These are phyloP conservation scores for Cyprinella venusta DNA, from an alignment of 2,797 vertebrate genomes.

Conservation along the genomic window DNA sequence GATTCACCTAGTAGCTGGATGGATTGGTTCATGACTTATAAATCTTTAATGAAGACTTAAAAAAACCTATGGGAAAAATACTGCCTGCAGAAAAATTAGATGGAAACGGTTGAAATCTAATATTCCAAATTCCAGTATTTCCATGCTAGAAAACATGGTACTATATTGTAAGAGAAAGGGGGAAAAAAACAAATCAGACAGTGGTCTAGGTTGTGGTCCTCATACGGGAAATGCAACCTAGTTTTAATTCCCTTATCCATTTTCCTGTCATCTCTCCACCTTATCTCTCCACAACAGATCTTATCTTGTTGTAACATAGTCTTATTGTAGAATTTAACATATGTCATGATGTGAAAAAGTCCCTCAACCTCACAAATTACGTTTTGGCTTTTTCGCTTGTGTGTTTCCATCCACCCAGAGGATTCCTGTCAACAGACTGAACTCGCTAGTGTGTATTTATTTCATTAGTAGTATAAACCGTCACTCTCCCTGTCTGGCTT, in stretches of 20 bases:
- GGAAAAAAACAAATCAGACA: background rate
- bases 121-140: background rate
- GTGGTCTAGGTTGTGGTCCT: conserved; percentile 4
- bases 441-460: conserved; percentile 72
- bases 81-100: background rate
- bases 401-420: conserved; percentile 68
- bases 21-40: background rate
- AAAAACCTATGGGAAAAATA: background rate
- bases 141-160: background rate
- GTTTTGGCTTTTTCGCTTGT: conserved; percentile 65
- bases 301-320: conserved; percentile 5
- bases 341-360: conserved; percentile 11
- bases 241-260: background rate
- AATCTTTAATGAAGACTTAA: background rate
- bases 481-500: conserved; percentile 65
- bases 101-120: background rate
- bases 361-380: conserved; percentile 64
- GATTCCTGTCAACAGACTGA: conserved; percentile 68
- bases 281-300: conserved; percentile 3
- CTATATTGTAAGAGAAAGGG: background rate
- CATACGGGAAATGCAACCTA: conserved; percentile 2
- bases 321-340: conserved; percentile 15
- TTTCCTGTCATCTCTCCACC: conserved; percentile 8
- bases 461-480: conserved; percentile 75
- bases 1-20: background rate